Evolutionary conservation across 2,888 invertebrate genomes (phyloP), one percentile per base, ranked within the genome.

Genomic region (Lasioglossum vierecki): DNA sequence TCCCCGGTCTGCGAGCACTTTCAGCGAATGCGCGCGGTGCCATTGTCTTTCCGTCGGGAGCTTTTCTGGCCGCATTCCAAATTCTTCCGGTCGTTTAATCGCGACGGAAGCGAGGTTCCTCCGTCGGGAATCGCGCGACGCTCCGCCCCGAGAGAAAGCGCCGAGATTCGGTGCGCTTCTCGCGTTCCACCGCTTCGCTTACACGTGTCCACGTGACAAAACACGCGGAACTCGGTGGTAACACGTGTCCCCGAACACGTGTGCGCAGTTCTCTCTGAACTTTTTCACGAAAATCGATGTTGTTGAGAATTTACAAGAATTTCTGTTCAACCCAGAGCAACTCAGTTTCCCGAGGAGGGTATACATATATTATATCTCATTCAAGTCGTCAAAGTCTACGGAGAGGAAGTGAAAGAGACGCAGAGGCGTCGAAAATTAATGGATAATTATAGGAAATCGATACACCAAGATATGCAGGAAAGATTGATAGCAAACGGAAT

Each of bases 161-260:
- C 41, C 39, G 71, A 41, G 82, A 63, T 41, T 70, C 53, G 63
- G 49, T 26, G 70, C 74, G n/a, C 41, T 60, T 30, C 44, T 60
- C 26, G 76, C 72, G 73, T 76, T 57, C 74, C 39, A 18, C 15
- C 74, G 39, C 44, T 35, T n/a, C 71, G 39, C 66, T 76, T 71
- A 68, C 79, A 81, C 66, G 60, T 81, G 81, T 80, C 78, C 70
- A 66, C 87, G 60, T 46, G 3, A 49, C 35, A 4, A 57, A 44
- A 83, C 76, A 80, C 66, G 57, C 70, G 60, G 60, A 80, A 74
- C 78, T 68, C 76, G 13, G 70, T 35, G 80, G 5, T 46, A 73
- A 76, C 86, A 88, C 88, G 88, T 86, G 87, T 68, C 2, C 13
- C 26, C 60, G 60, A 60, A 26, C 60, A 11, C 26, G 66, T 30